A percentile compares a stretch with the other conserved stretches of the same genome.
These are phyloP conservation scores for Myiothlypis coronata DNA, from an alignment of 2,797 vertebrate genomes.

Conservation along the genomic window DNA sequence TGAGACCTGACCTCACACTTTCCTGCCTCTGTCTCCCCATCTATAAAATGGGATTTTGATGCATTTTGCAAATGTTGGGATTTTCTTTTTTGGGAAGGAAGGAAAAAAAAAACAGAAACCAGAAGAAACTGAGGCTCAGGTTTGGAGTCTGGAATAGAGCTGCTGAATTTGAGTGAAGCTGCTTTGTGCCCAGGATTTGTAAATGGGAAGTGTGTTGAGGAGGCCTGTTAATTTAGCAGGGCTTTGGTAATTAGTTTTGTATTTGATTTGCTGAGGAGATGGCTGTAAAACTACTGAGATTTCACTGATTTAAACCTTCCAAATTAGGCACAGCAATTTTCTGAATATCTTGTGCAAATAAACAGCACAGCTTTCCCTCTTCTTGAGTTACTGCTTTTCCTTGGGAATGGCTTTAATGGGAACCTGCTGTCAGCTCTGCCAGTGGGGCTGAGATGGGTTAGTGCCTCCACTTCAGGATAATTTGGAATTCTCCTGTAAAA, in stretches of 20 bases:
- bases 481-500: background rate
- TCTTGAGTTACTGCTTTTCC: background rate
- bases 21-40: background rate
- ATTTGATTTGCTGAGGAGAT: background rate
- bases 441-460: background rate
- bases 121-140: background rate
- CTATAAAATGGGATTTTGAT: background rate
- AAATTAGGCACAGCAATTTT: constrained; percentile 5
- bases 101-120: rapidly evolving
- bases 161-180: background rate
- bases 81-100: background rate
- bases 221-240: background rate
- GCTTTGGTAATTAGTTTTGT: background rate
- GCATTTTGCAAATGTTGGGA: background rate
- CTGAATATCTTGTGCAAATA: background rate
- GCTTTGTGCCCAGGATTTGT: background rate
- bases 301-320: background rate
- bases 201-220: background rate
- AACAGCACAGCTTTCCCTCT: background rate
- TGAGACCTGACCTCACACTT: background rate
- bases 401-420: background rate
- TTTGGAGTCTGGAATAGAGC: background rate
- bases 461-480: background rate
- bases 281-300: constrained; percentile 3
- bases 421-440: background rate